Base-by-base conservation (phyloP, 1,140 invertebrate genomes). In the Euwallacea fornicatus region DNA sequence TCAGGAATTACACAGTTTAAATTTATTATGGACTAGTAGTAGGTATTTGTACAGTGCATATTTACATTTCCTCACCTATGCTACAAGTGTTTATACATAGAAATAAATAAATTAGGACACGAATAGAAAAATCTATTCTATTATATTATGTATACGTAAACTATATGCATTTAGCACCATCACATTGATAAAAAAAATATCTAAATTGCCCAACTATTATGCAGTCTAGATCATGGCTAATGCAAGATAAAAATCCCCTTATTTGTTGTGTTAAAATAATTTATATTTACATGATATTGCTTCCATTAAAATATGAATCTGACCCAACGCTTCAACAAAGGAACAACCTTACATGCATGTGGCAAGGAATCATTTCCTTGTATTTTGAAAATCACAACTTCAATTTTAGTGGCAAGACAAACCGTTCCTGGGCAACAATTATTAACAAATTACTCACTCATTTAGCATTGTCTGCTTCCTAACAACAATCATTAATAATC, bases 131-230 rank as follows among this genome's bases (percentile, higher is more conserved):
- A 33, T 33, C 21, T 33, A 33, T 33, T 33, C 21, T 33, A 33
- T 33, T 33, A 33, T 33, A 33, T 33, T 33, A 33, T 33, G 21
- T 33, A 33, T 33, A 33, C 76, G 7, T 64, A 64, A 47, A 64
- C 43, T 64, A 64, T 50, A 61, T 75, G 72, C 74, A 75, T 58
- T 77, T 79, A 78, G 77, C 77, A 78, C 78, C 77, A 80, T 80
- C 77, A 80, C 78, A 79, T 78, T 78, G 74, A 79, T 71, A 74
- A 55, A 74, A 74, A 55, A 72, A 74, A 65, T 73, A 69, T 60
- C 70, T 69, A 68, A 63, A 53, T 71, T 44, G 54, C 62, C 65
- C 60, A 69, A 44, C 9, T 55, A 47, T 64, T 59, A 47, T 7
- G 42, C 21, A 64, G 59, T 21, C 65, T 66, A 54, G 13, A 42